These are phyloP conservation scores for Diadumene lineata DNA, from an alignment of 92 coral and sea anemone genomes.

Conservation along the genomic window DNA sequence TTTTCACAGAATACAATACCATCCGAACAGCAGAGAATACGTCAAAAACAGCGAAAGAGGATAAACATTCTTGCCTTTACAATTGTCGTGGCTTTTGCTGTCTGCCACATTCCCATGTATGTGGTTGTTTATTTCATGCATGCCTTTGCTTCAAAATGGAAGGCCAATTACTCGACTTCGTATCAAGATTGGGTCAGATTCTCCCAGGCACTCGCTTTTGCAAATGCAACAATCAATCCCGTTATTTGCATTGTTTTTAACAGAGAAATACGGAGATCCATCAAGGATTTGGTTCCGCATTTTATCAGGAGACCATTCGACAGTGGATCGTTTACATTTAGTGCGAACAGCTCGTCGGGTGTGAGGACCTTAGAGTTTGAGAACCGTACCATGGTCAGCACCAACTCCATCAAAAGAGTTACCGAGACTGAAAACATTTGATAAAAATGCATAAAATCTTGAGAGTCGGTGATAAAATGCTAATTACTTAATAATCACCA, in stretches of 20 bases:
- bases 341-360: neutral
- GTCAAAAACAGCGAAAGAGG: constrained; percentile 27
- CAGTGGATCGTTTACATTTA: neutral
- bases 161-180: neutral
- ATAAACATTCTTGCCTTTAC: constrained; percentile 20
- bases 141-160: constrained; percentile 11
- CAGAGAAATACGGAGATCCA: constrained; percentile 5
- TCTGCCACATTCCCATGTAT: constrained; percentile 28
- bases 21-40: neutral
- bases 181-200: neutral
- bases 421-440: neutral
- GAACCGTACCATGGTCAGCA: neutral
- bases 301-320: neutral
- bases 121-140: neutral
- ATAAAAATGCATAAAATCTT: too few species aligned
- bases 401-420: neutral
- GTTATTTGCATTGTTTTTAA: constrained; percentile 20
- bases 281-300: neutral
- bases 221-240: constrained; percentile 35
- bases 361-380: too few species aligned
- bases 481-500: too few species aligned
- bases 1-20: neutral
- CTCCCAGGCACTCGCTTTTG: neutral
- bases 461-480: too few species aligned
- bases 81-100: constrained; percentile 25